Evolutionary conservation across 2,113 vertebrate species (phyloP), one percentile per base, ranked within the genome.

Genomic region (Pogona vitticeps): DNA sequence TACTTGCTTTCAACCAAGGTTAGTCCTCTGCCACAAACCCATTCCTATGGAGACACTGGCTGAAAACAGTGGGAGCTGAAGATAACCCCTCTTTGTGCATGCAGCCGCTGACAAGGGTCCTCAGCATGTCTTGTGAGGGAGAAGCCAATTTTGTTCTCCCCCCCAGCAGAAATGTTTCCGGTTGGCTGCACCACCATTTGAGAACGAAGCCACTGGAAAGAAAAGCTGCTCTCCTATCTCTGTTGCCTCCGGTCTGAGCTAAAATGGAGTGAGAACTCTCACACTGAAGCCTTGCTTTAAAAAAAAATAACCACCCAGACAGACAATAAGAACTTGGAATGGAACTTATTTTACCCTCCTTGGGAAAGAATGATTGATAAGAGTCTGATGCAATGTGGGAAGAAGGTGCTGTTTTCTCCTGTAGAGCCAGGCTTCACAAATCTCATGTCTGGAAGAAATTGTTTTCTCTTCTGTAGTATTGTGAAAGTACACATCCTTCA

Each of bases 101-200:
- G 0, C 3, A 26, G 1, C 83, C 6, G 0, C 2, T n/a, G 1
- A 4, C n/a, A 85, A 3, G 78, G 84, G 88, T 33, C 1, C 1
- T 31, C 1, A 2, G 42, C 70, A 40, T 82, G 42, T 0, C 2
- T 2, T 1, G n/a, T 83, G 68, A 85, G 2, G 15, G 73, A 26
- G 70, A 76, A 88, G 9, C 0, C 26, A 1, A 79, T 65, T 0
- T 20, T 90, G 68, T 72, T 20, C 0, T 42, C 10, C 46, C 46
- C 65, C 65, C 9, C 28, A 68, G 65, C 28, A 1, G 10, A 68
- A 68, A 65, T 75, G 0, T 2, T 1, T 76, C 87, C 0, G 0
- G 17, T 71, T 38, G 17, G 1, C 23, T 82, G 1, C 8, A 1
- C 33, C 78, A 6, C 4, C 72, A 5, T 56, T 75, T 12, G 36